Base-by-base conservation (phyloP, 2,113 vertebrate species). In the Noturus placidus region DNA sequence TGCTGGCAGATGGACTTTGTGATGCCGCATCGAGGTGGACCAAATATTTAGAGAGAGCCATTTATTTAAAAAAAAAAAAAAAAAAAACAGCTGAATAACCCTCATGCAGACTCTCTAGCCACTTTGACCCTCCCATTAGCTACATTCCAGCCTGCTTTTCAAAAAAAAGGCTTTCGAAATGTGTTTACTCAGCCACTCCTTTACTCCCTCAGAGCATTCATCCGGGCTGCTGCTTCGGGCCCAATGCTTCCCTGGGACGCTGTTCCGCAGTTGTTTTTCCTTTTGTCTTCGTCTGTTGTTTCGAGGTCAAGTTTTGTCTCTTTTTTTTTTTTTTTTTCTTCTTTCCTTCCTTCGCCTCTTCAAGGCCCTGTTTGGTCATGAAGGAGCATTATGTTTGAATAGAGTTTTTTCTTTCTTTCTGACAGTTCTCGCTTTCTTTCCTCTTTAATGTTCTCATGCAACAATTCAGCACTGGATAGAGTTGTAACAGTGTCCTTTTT, bases 181-280 rank as follows among this genome's bases (percentile, higher is more conserved):
- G 80, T 89, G 88, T 92, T 90, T 89, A 89, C 87, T 87, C 57
- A 84, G 83, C 87, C 88, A 89, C 85, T 82, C 80, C 89, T 88
- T 82, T 84, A 79, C 82, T 88, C 56, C 50, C 72, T 87, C 85
- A 42, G 83, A n/a, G 74, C 15, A 83, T 59, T 89, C 35, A 56
- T 89, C 82, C 81, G 42, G 87, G 83, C 90, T 81, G 91, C 89
- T 90, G 87, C 82, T 85, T 30, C 63, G 54, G 54, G 82, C 56
- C 83, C 57, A 19, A 27, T 38, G 76, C 65, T 72, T 86, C 70
- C 85, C 20, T 15, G 35, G 87, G 87, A 85, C 86, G 61, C 87
- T 80, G 50, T 87, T 86, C 90, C 33, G 42, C 89, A 67, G 78
- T 87, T 86, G 79, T 86, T 87, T 46, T 89, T 88, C 69, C 76